A percentile compares a stretch with the other conserved stretches of the same genome.
Evolutionary conservation across 2,113 vertebrate genomes (phyloP).

Genomic region (Corydoras maculifer): DNA sequence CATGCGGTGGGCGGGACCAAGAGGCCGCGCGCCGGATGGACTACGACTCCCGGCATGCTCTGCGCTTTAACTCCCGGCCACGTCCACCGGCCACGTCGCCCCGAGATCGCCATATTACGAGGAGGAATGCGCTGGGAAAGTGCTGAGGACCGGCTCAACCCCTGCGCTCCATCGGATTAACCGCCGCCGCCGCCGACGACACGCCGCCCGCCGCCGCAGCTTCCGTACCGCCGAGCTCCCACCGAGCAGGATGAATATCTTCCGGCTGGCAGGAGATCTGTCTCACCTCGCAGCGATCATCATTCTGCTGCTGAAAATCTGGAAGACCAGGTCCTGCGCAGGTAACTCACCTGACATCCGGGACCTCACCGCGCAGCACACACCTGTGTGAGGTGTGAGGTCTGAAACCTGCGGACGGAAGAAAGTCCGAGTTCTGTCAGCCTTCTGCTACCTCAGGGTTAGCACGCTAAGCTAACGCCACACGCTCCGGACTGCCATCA

Average conservation of each 20-base stretch:
- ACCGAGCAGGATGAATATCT: conserved; percentile 76
- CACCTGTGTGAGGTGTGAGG: too few relatives aligned
- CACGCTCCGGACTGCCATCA: neutral
- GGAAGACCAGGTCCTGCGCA: conserved; percentile 94
- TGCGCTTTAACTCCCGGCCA: conserved; percentile 38
- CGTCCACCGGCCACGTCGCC: conserved; percentile 48
- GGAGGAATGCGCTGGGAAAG: conserved; percentile 41
- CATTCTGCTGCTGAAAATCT: conserved; percentile 94
- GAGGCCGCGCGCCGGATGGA: neutral
- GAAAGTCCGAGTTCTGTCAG: too few relatives aligned
- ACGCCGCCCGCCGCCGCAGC: too few relatives aligned
- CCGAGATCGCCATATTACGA: conserved; percentile 45
- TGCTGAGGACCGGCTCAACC: conserved; percentile 30
- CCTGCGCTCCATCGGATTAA: too few relatives aligned
- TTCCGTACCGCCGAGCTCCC: too few relatives aligned
- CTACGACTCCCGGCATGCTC: conserved; percentile 40
- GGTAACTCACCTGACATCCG: conserved; percentile 59
- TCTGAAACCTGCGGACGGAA: too few relatives aligned
- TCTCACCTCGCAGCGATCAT: conserved; percentile 95
- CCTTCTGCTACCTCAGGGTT: neutral
- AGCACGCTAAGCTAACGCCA: conserved; percentile 1
- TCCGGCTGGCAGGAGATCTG: conserved; percentile 86
- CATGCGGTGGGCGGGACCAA: too few relatives aligned
- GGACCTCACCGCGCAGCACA: too few relatives aligned
- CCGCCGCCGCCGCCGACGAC: too few relatives aligned